phyloP scores from a whole-genome alignment of 2,888 invertebrate species.

The Amphipoea oculea region DNA sequence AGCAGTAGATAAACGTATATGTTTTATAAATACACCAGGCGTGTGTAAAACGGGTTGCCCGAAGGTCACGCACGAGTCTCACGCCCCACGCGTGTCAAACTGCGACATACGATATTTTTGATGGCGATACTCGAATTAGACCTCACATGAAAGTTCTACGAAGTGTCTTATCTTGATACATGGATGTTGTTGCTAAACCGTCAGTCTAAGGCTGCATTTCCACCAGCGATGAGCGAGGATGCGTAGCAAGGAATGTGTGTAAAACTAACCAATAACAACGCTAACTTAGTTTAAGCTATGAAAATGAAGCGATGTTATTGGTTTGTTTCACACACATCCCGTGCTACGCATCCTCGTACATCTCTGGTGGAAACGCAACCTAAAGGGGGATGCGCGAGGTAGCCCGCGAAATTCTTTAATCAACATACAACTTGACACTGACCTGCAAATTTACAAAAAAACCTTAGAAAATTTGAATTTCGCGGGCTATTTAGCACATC shows the following conservation, averaged over 20 bases:
- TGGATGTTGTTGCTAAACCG: neutral
- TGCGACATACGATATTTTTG: conserved; percentile 46
- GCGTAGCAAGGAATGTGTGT: too few relatives aligned
- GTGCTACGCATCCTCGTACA: too few relatives aligned
- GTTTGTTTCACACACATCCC: too few relatives aligned
- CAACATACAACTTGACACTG: neutral
- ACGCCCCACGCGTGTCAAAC: conserved; percentile 34
- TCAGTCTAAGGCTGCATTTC: too few relatives aligned
- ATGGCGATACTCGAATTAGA: conserved; percentile 33
- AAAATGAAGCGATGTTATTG: too few relatives aligned
- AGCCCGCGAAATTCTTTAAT: too few relatives aligned
- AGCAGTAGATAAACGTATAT: conserved; percentile 24
- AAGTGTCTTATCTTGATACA: neutral
- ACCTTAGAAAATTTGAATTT: neutral
- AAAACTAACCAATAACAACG: too few relatives aligned
- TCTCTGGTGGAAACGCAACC: too few relatives aligned
- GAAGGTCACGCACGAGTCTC: conserved; percentile 43
- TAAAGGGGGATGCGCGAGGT: too few relatives aligned
- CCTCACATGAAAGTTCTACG: conserved; percentile 19
- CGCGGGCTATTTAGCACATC: neutral
- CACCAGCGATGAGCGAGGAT: too few relatives aligned
- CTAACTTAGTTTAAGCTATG: too few relatives aligned
- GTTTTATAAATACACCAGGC: conserved; percentile 45
- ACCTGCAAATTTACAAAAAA: neutral
- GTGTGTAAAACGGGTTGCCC: conserved; percentile 10